phyloP scores from a whole-genome alignment of 2,113 vertebrate genomes.

The Tragelaphus imberbis region DNA sequence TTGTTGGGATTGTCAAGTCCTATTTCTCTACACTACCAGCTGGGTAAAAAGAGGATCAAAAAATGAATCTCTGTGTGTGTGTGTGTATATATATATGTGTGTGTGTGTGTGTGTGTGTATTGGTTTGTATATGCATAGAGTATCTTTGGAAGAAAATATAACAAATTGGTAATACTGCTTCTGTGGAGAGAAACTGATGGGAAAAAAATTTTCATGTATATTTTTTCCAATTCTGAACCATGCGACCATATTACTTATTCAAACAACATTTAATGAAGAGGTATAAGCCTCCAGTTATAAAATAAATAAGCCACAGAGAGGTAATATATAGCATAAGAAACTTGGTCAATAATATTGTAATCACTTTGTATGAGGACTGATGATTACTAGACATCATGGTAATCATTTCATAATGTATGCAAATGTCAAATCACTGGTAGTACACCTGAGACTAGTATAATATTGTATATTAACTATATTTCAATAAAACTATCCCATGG shows the following conservation, averaged over 20 bases:
- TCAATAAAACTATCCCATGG: not conserved
- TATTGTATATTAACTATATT: not conserved
- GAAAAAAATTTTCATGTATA: not conserved
- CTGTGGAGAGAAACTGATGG: not conserved
- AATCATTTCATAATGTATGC: not conserved
- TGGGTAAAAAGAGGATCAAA: not conserved
- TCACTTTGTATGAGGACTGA: not conserved
- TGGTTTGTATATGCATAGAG: not conserved
- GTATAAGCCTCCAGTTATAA: not conserved
- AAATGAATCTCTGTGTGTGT: not conserved
- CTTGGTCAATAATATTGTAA: not conserved
- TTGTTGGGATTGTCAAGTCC: not conserved
- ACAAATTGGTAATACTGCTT: not conserved
- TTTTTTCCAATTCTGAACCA: not conserved
- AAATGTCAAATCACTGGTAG: not conserved
- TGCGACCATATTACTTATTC: not conserved
- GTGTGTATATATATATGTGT: too few relatives aligned
- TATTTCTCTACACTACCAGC: not conserved
- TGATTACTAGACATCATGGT: not conserved
- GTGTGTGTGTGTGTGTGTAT: rapidly evolving
- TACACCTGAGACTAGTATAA: not conserved
- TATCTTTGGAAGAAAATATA: not conserved
- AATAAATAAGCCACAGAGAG: not conserved
- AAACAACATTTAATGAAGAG: not conserved
- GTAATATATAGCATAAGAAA: not conserved